Conservation (phyloP, 1,140 invertebrate genomes). For the Lamellibrachia luymesi region DNA sequence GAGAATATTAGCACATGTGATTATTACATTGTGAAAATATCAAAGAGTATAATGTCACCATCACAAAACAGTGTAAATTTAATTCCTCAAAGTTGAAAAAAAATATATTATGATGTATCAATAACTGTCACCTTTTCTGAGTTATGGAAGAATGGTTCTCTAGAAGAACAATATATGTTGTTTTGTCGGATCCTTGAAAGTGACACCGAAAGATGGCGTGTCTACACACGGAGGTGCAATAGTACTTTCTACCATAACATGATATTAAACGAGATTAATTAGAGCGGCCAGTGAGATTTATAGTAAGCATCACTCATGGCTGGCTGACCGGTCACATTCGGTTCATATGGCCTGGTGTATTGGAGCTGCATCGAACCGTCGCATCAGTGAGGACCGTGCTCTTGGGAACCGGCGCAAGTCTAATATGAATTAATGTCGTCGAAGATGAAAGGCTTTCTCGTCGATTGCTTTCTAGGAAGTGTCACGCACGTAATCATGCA, state of each 20-base stretch:
- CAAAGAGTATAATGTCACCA: too few species aligned
- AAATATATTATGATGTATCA: too few species aligned
- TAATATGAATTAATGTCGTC: background rate
- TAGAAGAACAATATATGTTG: background rate
- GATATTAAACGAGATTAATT: slow-evolving; percentile 1
- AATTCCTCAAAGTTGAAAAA: too few species aligned
- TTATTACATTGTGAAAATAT: too few species aligned
- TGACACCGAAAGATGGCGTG: background rate
- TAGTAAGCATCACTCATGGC: background rate
- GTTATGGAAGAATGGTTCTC: background rate
- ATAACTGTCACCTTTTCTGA: too few species aligned
- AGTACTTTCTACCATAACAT: background rate
- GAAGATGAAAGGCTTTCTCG: background rate
- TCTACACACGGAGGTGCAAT: background rate
- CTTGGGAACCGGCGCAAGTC: background rate
- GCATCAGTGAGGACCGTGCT: background rate
- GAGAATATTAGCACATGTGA: too few species aligned
- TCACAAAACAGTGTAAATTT: too few species aligned
- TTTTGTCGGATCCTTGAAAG: background rate
- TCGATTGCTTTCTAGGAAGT: background rate
- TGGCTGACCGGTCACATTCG: background rate
- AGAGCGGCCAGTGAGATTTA: background rate
- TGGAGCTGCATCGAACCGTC: background rate
- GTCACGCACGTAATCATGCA: background rate
- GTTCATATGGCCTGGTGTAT: background rate